Conservation (phyloP, 2,888 invertebrate species). For the Temnothorax rugatulus region DNA sequence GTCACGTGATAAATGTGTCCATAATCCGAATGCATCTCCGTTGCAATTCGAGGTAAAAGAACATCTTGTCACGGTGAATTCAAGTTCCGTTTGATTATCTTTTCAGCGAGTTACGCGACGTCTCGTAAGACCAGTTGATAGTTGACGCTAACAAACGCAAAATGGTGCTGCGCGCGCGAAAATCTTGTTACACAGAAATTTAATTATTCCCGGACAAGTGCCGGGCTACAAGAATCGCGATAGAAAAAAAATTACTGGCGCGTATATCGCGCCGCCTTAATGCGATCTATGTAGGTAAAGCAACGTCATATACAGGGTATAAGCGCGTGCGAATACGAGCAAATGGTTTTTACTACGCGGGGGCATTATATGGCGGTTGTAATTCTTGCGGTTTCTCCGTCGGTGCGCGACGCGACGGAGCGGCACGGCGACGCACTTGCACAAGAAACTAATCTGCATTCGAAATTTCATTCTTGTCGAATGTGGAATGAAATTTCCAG, state of each 20-base stretch:
- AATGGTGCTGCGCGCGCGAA: neutral
- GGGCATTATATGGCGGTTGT: slow-evolving; percentile 38
- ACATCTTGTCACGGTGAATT: slow-evolving; percentile 32
- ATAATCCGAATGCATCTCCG: slow-evolving; percentile 43
- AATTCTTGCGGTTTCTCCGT: slow-evolving; percentile 30
- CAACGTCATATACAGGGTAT: neutral
- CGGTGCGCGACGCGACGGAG: neutral
- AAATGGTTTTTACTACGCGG: slow-evolving; percentile 49
- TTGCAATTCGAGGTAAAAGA: slow-evolving; percentile 30
- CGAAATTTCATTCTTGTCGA: slow-evolving; percentile 81
- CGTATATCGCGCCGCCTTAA: slow-evolving; percentile 21
- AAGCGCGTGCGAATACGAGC: slow-evolving; percentile 18
- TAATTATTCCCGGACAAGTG: slow-evolving; percentile 31
- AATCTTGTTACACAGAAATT: slow-evolving; percentile 23
- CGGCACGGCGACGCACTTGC: slow-evolving; percentile 48
- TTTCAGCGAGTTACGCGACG: slow-evolving; percentile 23
- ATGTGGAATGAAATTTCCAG: slow-evolving; percentile 70
- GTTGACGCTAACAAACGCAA: neutral
- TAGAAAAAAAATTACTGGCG: slow-evolving; percentile 29
- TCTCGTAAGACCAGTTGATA: neutral
- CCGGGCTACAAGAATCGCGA: neutral
- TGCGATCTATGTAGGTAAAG: slow-evolving; percentile 34
- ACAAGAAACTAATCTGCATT: slow-evolving; percentile 79
- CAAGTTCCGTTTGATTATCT: slow-evolving; percentile 9
- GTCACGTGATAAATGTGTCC: slow-evolving; percentile 51